A percentile compares a stretch with the other conserved stretches of the same genome.
These are phyloP conservation scores for Pseudomyrmex gracilis DNA, from an alignment of 1,140 invertebrate species.

Conservation along the genomic window DNA sequence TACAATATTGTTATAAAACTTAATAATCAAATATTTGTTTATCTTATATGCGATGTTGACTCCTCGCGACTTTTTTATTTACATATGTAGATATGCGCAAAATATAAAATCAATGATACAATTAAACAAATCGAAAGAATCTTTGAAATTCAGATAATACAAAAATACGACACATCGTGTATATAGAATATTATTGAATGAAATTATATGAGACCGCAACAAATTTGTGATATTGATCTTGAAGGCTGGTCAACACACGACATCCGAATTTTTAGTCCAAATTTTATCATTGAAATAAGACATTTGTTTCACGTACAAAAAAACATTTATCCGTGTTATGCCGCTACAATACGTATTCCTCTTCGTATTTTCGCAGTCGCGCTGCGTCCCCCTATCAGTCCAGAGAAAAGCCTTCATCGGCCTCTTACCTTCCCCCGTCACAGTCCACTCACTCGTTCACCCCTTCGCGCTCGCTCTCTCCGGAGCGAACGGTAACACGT, in stretches of 20 bases:
- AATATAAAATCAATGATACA: conserved; percentile 18
- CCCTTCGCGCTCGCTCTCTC: conserved; percentile 26
- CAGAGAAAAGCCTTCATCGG: conserved; percentile 53
- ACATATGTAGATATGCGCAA: not conserved
- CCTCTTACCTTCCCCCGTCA: conserved; percentile 31
- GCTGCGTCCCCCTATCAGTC: conserved; percentile 37
- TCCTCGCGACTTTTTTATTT: conserved; percentile 5
- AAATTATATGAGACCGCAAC: not conserved
- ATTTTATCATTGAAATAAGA: conserved; percentile 7
- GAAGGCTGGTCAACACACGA: not conserved
- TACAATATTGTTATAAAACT: conserved; percentile 24
- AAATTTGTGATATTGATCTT: conserved; percentile 4
- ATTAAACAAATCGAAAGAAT: not conserved
- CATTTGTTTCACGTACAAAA: too few relatives aligned
- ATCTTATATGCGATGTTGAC: conserved; percentile 25
- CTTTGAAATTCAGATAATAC: not conserved
- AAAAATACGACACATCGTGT: not conserved
- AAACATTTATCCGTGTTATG: conserved; percentile 29
- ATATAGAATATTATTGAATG: conserved; percentile 12
- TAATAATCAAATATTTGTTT: conserved; percentile 41
- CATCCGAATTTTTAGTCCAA: not conserved
- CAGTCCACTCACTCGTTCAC: conserved; percentile 19
- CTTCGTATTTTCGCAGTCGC: conserved; percentile 29
- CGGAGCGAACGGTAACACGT: conserved; percentile 55
- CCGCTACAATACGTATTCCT: conserved; percentile 28